Evolutionary conservation across 2,113 vertebrate species (phyloP).

Genomic region (Orthonyx spaldingii): DNA sequence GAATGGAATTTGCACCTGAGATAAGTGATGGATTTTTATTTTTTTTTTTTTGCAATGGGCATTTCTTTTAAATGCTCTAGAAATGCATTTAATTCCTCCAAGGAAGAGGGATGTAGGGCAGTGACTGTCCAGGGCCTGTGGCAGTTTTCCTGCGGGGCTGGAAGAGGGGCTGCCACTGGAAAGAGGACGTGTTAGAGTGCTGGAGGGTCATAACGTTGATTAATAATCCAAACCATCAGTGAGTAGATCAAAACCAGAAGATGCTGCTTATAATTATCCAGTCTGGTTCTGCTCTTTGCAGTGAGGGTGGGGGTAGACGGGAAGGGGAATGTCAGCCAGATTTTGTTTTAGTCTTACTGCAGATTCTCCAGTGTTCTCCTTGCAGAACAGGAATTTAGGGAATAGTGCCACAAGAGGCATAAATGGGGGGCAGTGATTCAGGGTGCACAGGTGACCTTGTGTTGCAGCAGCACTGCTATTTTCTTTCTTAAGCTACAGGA

Average conservation of each 20-base stretch:
- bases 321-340: neutral
- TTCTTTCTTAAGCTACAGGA: neutral
- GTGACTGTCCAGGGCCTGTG: neutral
- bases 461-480: neutral
- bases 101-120: neutral
- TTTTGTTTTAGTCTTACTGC: neutral
- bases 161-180: neutral
- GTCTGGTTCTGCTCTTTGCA: neutral
- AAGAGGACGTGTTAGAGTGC: neutral
- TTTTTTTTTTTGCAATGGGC: neutral
- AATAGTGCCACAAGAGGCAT: neutral
- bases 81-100: neutral
- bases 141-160: neutral
- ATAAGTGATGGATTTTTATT: neutral
- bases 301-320: neutral
- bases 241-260: slow-evolving; percentile 22
- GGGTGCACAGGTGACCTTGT: neutral
- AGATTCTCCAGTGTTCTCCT: neutral
- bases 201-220: neutral
- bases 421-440: neutral
- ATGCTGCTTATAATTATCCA: neutral
- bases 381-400: neutral
- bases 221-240: neutral
- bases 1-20: neutral
- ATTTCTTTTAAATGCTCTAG: neutral